A percentile compares a stretch with the other conserved stretches of the same genome.
These are phyloP conservation scores for Ramazzottius varieornatus DNA, from an alignment of 2,888 invertebrate genomes.

Conservation along the genomic window DNA sequence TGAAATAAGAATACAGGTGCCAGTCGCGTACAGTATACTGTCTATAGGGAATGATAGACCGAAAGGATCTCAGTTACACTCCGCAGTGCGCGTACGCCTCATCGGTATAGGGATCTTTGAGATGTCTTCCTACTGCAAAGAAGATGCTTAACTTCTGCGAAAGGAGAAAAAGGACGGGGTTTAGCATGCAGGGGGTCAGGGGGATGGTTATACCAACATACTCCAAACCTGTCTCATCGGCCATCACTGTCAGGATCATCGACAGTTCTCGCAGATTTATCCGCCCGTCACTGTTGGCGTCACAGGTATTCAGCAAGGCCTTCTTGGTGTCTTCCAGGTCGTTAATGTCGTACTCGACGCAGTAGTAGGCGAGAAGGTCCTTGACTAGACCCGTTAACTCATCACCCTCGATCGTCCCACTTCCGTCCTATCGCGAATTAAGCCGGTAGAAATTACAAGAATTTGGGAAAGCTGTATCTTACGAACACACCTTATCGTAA, in stretches of 20 bases:
- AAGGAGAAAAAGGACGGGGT: not conserved
- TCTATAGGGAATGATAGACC: too few relatives aligned
- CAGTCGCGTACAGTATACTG: too few relatives aligned
- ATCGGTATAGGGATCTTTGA: not conserved
- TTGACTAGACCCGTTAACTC: not conserved
- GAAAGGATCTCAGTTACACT: too few relatives aligned
- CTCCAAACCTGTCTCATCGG: conserved; percentile 3
- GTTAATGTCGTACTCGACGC: conserved; percentile 3
- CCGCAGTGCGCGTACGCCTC: too few relatives aligned
- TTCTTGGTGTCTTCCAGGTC: not conserved
- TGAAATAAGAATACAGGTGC: too few relatives aligned
- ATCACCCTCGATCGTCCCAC: not conserved
- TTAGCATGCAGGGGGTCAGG: not conserved
- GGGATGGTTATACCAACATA: not conserved
- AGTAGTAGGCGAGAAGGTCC: not conserved
- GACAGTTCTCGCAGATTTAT: not conserved
- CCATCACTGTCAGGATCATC: not conserved
- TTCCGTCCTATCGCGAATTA: not conserved
- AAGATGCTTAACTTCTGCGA: conserved; percentile 1
- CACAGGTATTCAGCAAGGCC: not conserved
- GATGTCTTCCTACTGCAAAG: conserved; percentile 4
- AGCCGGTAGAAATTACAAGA: not conserved
- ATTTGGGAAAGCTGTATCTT: not conserved
- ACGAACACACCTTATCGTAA: not conserved
- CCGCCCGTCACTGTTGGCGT: not conserved